Evolutionary conservation across 2,888 invertebrate genomes (phyloP), one percentile per base, ranked within the genome.

Genomic region (Ophion obscuratus): DNA sequence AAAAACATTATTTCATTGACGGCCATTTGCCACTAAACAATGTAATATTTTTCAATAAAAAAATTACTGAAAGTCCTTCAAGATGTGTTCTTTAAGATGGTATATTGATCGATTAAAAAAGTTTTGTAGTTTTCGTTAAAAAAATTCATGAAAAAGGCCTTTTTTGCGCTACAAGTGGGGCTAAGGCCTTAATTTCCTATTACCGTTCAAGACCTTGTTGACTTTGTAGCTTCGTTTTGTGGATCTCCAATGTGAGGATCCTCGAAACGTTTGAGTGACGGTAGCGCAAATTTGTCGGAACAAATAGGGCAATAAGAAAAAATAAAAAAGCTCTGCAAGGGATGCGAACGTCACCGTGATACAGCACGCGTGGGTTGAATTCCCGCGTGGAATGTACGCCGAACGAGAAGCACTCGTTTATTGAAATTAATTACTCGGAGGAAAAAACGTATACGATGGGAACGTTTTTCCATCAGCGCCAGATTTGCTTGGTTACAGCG

Each of bases 401-500:
- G 53, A 14, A 14, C 53, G 53, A 53, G 53, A 53, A 53, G 14
- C 14, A 53, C 53, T 53, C 53, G 53, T 53, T 53, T 53, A 53
- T 53, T 47, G 14, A 17, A 64, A 53, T 66, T 10, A n/a, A 31
- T 66, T 2, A 53, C 7, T 53, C 10, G 17, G 27, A 47, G 10
- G 61, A 74, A 40, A 20, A 36, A 57, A 20, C 7, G 20, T 2
- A 66, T 9, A 6, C 11, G 10, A 40, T 24, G 61, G 14, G 62
- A n/a, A 74, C 59, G 20, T 79, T 83, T 62, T 59, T n/a, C 20
- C 61, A 40, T 79, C 66, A 14, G 62, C 62, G 62, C 44, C 57
- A 66, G 57, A 24, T n/a, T 64, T 27, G 17, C 11, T 44, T 61
- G 74, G 64, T 24, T 20, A 9, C 10, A 67, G 79, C 80, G 80